phyloP scores from a whole-genome alignment of 2,888 invertebrate species.

The Norana najaformis region DNA sequence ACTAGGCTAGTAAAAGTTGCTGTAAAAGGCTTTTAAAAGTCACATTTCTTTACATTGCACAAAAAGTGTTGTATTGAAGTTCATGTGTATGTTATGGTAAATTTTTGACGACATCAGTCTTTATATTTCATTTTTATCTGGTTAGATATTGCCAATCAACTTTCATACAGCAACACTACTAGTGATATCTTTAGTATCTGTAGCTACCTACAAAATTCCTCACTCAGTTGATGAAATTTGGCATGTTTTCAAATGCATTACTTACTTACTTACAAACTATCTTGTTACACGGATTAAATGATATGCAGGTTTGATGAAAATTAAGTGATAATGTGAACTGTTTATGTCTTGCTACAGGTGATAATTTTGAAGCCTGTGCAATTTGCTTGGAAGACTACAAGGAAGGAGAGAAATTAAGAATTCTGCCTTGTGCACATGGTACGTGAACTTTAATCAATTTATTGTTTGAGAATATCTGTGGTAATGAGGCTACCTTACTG shows the following conservation, averaged over 20 bases:
- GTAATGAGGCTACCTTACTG: no score
- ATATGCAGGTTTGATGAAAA: neutral
- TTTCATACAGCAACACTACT: neutral
- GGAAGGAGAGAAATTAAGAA: slow-evolving; percentile 89
- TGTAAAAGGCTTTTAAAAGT: no score
- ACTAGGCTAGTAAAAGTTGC: neutral
- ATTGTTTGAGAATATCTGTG: no score
- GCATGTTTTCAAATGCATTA: no score
- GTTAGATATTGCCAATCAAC: no score
- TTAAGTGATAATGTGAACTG: neutral
- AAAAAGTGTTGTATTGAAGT: neutral
- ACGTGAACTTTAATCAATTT: slow-evolving; percentile 49
- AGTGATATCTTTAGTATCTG: neutral
- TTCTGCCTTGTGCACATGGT: slow-evolving; percentile 95
- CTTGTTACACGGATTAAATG: neutral
- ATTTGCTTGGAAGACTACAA: slow-evolving; percentile 96
- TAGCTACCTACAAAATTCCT: no score
- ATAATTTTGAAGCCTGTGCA: slow-evolving; percentile 95
- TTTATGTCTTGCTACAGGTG: slow-evolving; percentile 65
- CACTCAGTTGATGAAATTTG: no score
- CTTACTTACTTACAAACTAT: no score
- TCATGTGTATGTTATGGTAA: neutral
- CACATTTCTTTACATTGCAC: neutral
- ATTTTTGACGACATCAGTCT: neutral
- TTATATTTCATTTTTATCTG: neutral